Evolutionary conservation across 2,113 vertebrate species (phyloP).

Genomic region (Tautogolabrus adspersus): DNA sequence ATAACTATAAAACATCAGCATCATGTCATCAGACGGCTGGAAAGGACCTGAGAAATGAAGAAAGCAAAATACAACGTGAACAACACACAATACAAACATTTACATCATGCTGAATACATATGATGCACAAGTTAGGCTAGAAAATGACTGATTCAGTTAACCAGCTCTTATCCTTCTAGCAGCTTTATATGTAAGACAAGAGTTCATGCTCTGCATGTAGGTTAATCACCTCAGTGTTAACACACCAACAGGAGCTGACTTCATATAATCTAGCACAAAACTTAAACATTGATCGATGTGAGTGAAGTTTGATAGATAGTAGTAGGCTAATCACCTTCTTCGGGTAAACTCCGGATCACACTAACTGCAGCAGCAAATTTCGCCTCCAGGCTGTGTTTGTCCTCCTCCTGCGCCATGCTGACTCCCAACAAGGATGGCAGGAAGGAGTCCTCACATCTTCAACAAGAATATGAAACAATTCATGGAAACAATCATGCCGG

Average conservation of each 20-base stretch:
- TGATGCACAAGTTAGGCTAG: not conserved
- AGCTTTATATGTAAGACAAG: slow-evolving; percentile 27
- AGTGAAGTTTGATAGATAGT: not conserved
- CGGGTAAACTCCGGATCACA: slow-evolving; percentile 93
- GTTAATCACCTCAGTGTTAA: slow-evolving; percentile 55
- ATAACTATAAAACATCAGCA: slow-evolving; percentile 95
- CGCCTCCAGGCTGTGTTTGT: slow-evolving; percentile 84
- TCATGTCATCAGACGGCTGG: slow-evolving; percentile 95
- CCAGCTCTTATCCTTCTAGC: slow-evolving; percentile 24
- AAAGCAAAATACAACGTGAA: not conserved
- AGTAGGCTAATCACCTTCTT: slow-evolving; percentile 85
- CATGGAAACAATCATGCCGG: not conserved
- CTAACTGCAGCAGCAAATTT: slow-evolving; percentile 92
- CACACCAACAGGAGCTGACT: slow-evolving; percentile 29
- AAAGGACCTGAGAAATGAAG: slow-evolving; percentile 86
- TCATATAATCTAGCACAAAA: not conserved
- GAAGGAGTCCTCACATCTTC: slow-evolving; percentile 56
- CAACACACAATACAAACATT: not conserved
- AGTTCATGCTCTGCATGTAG: slow-evolving; percentile 48
- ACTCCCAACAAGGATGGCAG: slow-evolving; percentile 50
- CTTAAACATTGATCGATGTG: not conserved
- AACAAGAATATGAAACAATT: slow-evolving; percentile 14
- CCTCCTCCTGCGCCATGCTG: slow-evolving; percentile 84
- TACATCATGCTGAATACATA: not conserved
- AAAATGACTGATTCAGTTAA: slow-evolving; percentile 33